These are phyloP conservation scores for Mongoloraphidia duomilia DNA, from an alignment of 2,888 invertebrate species.

Conservation along the genomic window DNA sequence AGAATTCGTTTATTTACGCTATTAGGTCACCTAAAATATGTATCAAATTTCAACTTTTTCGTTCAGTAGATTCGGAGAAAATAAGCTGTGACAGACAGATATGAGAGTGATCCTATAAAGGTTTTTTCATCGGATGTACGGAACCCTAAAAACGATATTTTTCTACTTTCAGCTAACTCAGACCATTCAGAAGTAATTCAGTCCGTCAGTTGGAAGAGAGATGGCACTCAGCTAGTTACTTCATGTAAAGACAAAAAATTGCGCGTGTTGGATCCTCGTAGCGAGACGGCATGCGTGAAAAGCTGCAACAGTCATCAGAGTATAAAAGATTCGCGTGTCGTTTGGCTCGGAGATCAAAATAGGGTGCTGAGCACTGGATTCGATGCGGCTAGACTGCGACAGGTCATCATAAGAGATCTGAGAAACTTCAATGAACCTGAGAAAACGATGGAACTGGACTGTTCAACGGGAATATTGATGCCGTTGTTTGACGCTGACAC, in stretches of 20 bases:
- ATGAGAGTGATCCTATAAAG: no score
- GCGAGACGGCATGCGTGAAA: constrained; percentile 41
- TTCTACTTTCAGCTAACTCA: constrained; percentile 37
- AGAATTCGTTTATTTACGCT: no score
- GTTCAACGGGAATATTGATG: constrained; percentile 81
- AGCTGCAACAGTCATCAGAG: constrained; percentile 71
- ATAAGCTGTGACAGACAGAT: no score
- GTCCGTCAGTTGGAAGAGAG: constrained; percentile 79
- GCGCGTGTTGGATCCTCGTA: constrained; percentile 71
- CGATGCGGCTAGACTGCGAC: constrained; percentile 70
- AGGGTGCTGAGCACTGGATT: constrained; percentile 83
- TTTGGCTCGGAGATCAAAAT: constrained; percentile 79
- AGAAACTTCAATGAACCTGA: constrained; percentile 65
- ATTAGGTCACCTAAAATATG: no score
- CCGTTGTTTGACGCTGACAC: constrained; percentile 89
- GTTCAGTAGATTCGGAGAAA: no score
- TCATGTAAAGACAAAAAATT: constrained; percentile 87
- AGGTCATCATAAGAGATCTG: constrained; percentile 78
- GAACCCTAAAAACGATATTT: background rate
- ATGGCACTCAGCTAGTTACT: constrained; percentile 68
- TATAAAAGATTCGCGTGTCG: constrained; percentile 80
- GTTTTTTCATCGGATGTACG: no score
- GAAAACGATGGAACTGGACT: constrained; percentile 67
- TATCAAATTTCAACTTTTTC: no score
- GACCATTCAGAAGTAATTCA: constrained; percentile 80